Base-by-base conservation (phyloP, 2,888 invertebrate genomes). In the Aleiodes testaceus region DNA sequence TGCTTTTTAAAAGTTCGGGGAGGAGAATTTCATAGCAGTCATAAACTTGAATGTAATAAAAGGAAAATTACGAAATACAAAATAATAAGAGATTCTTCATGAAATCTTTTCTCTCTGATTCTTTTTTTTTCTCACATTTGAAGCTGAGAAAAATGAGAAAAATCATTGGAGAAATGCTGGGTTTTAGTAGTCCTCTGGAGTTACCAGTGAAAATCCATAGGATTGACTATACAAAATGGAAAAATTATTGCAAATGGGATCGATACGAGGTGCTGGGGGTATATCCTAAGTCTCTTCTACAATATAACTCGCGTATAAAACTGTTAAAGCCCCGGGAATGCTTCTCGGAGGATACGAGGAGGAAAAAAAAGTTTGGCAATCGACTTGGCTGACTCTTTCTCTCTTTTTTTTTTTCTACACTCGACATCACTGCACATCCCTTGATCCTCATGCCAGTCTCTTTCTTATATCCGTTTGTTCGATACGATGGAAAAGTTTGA, bases 211-310 rank as follows among this genome's bases (percentile, higher is more conserved):
- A 36, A 67, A 67, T 64, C 69, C 47, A 36, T 53, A 26, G 66
- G 47, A 70, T 73, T 70, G 18, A 49, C 63, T 9, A 7, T 9
- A 16, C 42, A 53, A 14, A 65, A 70, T 73, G 67, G 67, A 68
- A 70, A 68, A 73, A 73, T 73, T 68, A 73, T 73, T 73, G 70
- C 65, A 73, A 73, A 73, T 73, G 73, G 68, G 49, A 73, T 70
- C 70, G 52, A 61, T 70, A 55, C 44, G 45, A 72, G 49, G 69
- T 49, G 59, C 42, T 45, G 49, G 2, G 66, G 26, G 36, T 36
- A 55, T 55, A 55, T 55, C 26, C 55, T 26, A 55, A 55, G 55
- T 55, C 26, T 50, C 20, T 66, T 47, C 30, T 30, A 44, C 20
- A 18, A 36, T 66, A 66, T 65, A 26, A 50, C 65, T 30, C 16